Base-by-base conservation (phyloP, 2,797 vertebrate species). In the Parauchenoglanis ngamensis region DNA sequence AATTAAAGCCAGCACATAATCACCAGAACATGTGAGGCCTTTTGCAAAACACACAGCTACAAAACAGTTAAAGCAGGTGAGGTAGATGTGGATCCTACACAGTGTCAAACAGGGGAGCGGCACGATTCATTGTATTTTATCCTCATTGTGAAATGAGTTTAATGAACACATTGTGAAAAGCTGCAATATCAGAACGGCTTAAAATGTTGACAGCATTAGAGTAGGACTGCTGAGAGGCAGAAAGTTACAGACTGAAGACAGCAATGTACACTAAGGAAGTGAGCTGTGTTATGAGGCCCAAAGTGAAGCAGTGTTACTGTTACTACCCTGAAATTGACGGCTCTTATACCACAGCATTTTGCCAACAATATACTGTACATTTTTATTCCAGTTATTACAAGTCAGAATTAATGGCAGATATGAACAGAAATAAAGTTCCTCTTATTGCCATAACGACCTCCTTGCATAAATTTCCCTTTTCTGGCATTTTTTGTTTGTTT, bases 1-100 rank as follows among this genome's bases (percentile, higher is more conserved):
- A 91, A 94, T 94, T 93, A 93, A 92, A 92, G 92, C 56, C 87
- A 80, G 79, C 83, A 86, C 85, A 90, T 91, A 83, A 89, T 86
- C 84, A 91, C 87, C 52, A 75, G 84, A 67, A 83, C n/a, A 68
- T 21, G 63, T 35, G 46, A 83, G 63, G 63, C 19, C 46, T 54
- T 83, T 35, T 23, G 81, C 8, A 35, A 68, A 68, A 67, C 25
- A 15, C 49, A 79, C 1, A 86, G 35, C 7, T 44, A 57, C 77
- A 79, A 79, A 67, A 46, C n/a, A 82, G 63, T 70, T 40, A 23
- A 75, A 57, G 82, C 28, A 52, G 49, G n/a, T 40, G 28, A 67
- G 21, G 49, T 21, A 7, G 7, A 73, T 6, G 52, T 49, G 19
- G 78, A 61, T 86, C n/a, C 1, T 61, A 61, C 19, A 73, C n/a